Conservation (phyloP, 2,888 invertebrate species). For the Cordilura impudica region DNA sequence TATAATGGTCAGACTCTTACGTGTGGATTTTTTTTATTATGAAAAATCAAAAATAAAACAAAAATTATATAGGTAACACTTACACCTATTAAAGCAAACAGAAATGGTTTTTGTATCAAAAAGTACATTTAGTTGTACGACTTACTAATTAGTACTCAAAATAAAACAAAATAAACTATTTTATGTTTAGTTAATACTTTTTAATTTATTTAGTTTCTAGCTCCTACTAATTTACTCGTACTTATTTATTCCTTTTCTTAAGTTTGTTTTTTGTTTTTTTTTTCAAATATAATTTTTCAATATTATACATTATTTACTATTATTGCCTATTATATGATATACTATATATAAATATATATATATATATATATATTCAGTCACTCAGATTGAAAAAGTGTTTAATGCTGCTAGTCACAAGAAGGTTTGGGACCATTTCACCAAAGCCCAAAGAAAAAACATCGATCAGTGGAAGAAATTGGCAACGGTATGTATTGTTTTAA, state of each 20-base stretch:
- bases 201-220: constrained; percentile 31
- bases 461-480: constrained; percentile 98
- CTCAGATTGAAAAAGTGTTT: constrained; percentile 99
- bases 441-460: constrained; percentile 98
- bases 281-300: constrained; percentile 76
- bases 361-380: constrained; percentile 86
- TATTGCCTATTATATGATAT: constrained; percentile 68
- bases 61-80: constrained; percentile 62
- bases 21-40: constrained; percentile 29
- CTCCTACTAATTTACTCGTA: constrained; percentile 32
- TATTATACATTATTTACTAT: constrained; percentile 69
- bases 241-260: constrained; percentile 76
- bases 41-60: constrained; percentile 41
- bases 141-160: not conserved
- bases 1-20: constrained; percentile 56
- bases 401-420: constrained; percentile 97
- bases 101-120: constrained; percentile 16
- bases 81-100: constrained; percentile 46
- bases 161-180: not conserved
- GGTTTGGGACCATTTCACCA: constrained; percentile 99
- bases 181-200: not conserved
- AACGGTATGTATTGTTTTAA: constrained; percentile 84
- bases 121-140: constrained; percentile 13
- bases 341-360: constrained; percentile 57
- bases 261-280: constrained; percentile 77